These are phyloP conservation scores for Altica lythri DNA, from an alignment of 2,888 invertebrate species.

Conservation along the genomic window DNA sequence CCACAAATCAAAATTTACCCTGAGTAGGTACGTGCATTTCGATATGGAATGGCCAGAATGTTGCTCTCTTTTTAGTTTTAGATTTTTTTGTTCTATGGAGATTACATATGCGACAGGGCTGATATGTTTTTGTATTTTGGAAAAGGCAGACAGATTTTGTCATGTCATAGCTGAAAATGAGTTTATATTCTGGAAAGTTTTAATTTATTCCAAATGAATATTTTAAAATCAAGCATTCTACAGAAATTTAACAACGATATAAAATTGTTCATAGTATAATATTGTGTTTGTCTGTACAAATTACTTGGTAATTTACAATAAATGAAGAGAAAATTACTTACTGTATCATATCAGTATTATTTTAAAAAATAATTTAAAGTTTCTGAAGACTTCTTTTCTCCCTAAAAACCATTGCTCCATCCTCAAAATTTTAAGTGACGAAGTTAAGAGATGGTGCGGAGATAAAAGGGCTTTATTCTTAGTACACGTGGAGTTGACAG, in stretches of 20 bases:
- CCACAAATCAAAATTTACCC: slow-evolving; percentile 52
- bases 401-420: background rate
- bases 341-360: no score
- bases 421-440: background rate
- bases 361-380: no score
- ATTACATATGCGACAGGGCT: background rate
- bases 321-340: no score
- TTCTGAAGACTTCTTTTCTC: no score
- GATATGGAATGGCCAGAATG: slow-evolving; percentile 5
- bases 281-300: no score
- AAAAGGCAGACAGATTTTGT: background rate
- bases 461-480: slow-evolving; percentile 28
- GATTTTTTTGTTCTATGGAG: slow-evolving; percentile 5
- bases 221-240: background rate
- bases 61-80: background rate
- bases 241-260: no score
- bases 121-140: background rate
- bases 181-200: background rate
- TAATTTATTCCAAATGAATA: background rate
- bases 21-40: slow-evolving; percentile 18
- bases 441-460: slow-evolving; percentile 11
- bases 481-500: slow-evolving; percentile 28
- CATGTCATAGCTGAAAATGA: slow-evolving; percentile 2
- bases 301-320: no score
- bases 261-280: no score